Base-by-base conservation (phyloP, 2,113 vertebrate genomes). In the Falcunculus frontatus region DNA sequence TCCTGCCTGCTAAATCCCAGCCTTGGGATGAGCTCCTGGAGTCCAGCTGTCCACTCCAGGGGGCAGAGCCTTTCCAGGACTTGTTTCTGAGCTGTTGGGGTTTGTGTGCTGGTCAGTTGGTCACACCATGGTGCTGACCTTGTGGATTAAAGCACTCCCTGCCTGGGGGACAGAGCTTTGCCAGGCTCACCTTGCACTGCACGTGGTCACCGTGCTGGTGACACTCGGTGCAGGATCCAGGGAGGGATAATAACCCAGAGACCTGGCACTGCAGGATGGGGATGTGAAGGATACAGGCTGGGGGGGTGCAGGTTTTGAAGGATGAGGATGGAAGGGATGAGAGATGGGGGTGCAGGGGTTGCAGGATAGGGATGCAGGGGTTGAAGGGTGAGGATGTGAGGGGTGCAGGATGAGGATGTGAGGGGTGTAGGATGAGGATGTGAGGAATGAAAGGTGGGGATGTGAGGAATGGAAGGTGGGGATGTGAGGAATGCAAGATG, bases 31-130 rank as follows among this genome's bases (percentile, higher is more conserved):
- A 89, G 87, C 75, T 82, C 74, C 53, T 21, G 53, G 74, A 25
- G 50, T 62, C 84, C 93, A 84, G 72, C 83, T 67, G 87, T 42
- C 53, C 93, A 60, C 29, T 47, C 33, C 73, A 39, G 55, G 75
- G 57, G 5, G 53, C 64, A 33, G 41, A 17, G 62, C 87, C 55
- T 70, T 44, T 82, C 37, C 78, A 81, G 46, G 84, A 49, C 67
- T 85, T 57, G 46, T 93, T 75, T 78, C 15, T 64, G 70, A 76
- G 68, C n/a, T 13, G 67, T 53, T 32, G 69, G 65, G 23, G 2
- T 76, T 47, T 60, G 37, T 39, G 46, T 65, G 67, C 84, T n/a
- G 80, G 39, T 13, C 85, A 60, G 57, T 6, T 57, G 57, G 56
- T 35, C 56, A 35, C 22, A 35, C 22, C 56, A 35, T 16, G n/a